Evolutionary conservation across 2,888 invertebrate genomes (phyloP).

Genomic region (Osedax fenrisi): DNA sequence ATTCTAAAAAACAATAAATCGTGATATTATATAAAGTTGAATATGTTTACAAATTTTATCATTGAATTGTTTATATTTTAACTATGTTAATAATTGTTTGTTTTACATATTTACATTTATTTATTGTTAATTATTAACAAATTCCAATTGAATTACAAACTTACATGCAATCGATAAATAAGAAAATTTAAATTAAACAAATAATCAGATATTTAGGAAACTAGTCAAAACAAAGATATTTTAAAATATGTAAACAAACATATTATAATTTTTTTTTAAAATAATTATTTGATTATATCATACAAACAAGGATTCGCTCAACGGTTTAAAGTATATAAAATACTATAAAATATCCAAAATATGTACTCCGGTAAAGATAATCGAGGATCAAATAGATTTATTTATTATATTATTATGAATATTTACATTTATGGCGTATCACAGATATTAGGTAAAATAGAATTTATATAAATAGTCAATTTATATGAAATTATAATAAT

Average conservation of each 20-base stretch:
- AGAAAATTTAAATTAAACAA: background rate
- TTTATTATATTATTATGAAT: background rate
- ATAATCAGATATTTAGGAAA: background rate
- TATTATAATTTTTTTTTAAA: background rate
- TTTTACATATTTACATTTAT: too few species aligned
- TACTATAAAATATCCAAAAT: background rate
- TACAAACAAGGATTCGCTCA: background rate
- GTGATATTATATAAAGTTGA: background rate
- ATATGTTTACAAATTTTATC: too few species aligned
- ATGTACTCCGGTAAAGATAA: background rate
- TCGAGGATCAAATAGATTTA: background rate
- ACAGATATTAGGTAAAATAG: too few species aligned
- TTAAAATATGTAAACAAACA: background rate
- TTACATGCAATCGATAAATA: too few species aligned
- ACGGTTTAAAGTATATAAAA: background rate
- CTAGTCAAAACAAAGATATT: background rate
- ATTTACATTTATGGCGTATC: background rate
- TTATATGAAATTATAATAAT: too few species aligned
- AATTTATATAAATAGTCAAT: too few species aligned
- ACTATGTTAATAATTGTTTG: too few species aligned
- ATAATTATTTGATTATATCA: background rate
- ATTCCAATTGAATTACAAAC: too few species aligned
- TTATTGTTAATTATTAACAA: too few species aligned
- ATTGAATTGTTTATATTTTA: background rate
- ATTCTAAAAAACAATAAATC: background rate